Conservation (phyloP, 2,797 vertebrate species). For the Hypotaenidia philippensis region DNA sequence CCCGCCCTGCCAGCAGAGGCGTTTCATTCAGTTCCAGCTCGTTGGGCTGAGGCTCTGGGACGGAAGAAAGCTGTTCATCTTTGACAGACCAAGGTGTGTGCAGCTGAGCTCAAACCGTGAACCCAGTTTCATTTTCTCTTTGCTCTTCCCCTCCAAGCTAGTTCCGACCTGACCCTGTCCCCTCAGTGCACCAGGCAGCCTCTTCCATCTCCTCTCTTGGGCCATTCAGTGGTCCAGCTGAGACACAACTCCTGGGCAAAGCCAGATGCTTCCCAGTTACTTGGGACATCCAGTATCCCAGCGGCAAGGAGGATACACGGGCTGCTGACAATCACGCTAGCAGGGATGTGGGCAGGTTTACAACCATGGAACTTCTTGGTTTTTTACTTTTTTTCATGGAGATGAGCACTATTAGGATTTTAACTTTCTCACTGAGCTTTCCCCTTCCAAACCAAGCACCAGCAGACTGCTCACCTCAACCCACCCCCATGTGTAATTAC, state of each 20-base stretch:
- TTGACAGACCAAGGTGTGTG: neutral
- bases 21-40: neutral
- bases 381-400: accelerated
- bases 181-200: neutral
- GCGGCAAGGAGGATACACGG: neutral
- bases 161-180: neutral
- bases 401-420: neutral
- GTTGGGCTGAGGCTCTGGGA: neutral
- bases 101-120: neutral
- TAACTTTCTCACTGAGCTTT: neutral
- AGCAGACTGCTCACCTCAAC: neutral
- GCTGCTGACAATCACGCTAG: neutral
- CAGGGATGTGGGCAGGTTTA: neutral
- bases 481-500: neutral
- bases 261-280: neutral
- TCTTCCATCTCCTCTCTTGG: neutral
- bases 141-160: neutral
- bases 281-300: neutral
- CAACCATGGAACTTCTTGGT: neutral
- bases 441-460: neutral
- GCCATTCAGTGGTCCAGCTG: neutral
- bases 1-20: neutral
- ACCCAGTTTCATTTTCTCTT: neutral
- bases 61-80: neutral
- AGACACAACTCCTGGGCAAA: neutral